phyloP scores from a whole-genome alignment of 2,888 invertebrate genomes.

The Erebia aethiops region DNA sequence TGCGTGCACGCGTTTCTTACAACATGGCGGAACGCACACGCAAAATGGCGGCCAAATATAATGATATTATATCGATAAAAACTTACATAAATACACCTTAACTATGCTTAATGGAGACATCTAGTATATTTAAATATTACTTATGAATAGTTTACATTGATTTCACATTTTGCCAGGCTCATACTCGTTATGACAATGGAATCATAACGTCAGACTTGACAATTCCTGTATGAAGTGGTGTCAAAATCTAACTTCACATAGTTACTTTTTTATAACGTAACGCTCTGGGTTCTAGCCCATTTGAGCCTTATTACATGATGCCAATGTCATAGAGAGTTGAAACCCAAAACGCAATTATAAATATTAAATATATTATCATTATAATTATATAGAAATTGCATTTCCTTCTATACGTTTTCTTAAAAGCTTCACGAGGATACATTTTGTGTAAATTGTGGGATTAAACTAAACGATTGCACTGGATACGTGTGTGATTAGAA shows the following conservation, averaged over 20 bases:
- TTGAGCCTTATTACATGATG: neutral
- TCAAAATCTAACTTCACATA: neutral
- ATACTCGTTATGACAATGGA: neutral
- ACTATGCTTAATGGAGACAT: conserved; percentile 75
- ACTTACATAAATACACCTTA: conserved; percentile 75
- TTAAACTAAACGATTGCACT: conserved; percentile 38
- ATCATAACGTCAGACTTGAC: neutral
- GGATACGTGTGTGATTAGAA: conserved; percentile 24
- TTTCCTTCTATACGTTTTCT: conserved; percentile 39
- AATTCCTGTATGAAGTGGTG: neutral
- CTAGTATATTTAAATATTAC: conserved; percentile 79
- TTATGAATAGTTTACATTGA: conserved; percentile 73
- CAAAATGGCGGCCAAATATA: conserved; percentile 60
- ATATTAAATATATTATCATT: conserved; percentile 39
- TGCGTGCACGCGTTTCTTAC: conserved; percentile 48
- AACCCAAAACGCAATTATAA: conserved; percentile 48
- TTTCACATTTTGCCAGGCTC: conserved; percentile 45
- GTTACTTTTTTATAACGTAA: neutral
- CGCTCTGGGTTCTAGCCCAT: neutral
- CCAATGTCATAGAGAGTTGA: neutral
- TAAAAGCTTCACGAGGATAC: conserved; percentile 39
- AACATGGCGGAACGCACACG: conserved; percentile 44
- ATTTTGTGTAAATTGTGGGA: conserved; percentile 31
- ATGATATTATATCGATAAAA: conserved; percentile 76
- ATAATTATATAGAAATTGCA: conserved; percentile 43